These are phyloP conservation scores for Dendrocincla fuliginosa DNA, from an alignment of 2,797 vertebrate genomes.

Conservation along the genomic window DNA sequence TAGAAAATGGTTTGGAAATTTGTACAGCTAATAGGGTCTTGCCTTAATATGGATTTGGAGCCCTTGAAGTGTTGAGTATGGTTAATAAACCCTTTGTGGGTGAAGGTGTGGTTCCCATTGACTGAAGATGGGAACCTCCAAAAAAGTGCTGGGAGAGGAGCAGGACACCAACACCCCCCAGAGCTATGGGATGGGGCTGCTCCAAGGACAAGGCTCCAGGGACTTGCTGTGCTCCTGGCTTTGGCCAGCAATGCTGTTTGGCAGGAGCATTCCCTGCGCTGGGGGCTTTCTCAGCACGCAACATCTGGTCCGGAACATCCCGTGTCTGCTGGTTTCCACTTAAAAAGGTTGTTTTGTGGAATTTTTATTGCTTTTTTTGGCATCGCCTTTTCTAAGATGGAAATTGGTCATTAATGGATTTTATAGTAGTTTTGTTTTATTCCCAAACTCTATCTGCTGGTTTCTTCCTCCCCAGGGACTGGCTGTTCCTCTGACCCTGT, in stretches of 20 bases:
- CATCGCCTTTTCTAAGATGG: not conserved
- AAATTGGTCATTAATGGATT: conserved; percentile 36
- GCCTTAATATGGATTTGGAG: not conserved
- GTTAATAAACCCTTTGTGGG: not conserved
- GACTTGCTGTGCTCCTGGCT: not conserved
- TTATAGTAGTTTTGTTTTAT: conserved; percentile 26
- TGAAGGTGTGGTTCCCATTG: not conserved
- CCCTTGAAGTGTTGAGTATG: not conserved
- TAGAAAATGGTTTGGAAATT: not conserved
- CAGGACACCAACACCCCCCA: fast-evolving
- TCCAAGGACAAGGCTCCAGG: not conserved
- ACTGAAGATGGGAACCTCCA: not conserved
- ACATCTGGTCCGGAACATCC: conserved; percentile 46
- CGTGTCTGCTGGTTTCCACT: not conserved
- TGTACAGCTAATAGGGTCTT: not conserved
- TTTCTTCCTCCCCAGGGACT: not conserved
- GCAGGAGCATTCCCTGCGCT: not conserved
- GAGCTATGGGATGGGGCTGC: not conserved
- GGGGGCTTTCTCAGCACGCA: not conserved
- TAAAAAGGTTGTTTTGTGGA: conserved; percentile 52
- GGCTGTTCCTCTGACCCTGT: not conserved
- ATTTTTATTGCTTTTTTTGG: conserved; percentile 65
- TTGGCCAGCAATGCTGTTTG: fast-evolving
- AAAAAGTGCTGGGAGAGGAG: not conserved
- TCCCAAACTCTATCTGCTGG: not conserved